Conservation (phyloP, 92 coral and sea anemone genomes). For the Metridium senile region DNA sequence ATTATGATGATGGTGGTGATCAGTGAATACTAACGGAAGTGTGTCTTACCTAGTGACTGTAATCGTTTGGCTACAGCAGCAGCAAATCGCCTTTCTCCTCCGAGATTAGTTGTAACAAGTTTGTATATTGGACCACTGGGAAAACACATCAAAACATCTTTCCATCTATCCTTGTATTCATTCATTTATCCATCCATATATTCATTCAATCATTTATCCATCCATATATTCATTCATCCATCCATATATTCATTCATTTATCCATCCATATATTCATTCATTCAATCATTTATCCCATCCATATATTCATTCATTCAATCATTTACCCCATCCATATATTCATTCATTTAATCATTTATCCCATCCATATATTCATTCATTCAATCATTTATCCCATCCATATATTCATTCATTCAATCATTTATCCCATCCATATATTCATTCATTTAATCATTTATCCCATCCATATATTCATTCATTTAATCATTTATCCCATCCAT, state of each 20-base stretch:
- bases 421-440: not conserved
- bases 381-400: no score
- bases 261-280: not conserved
- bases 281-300: no score
- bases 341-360: not conserved
- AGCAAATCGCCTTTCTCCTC: conserved; percentile 98
- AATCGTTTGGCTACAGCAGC: conserved; percentile 98
- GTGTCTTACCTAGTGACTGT: conserved; percentile 82
- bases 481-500: no score
- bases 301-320: no score
- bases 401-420: not conserved
- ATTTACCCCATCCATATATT: not conserved
- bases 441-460: not conserved
- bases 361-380: not conserved
- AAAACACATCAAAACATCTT: not conserved
- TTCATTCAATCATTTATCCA: not conserved
- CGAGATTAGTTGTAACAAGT: conserved; percentile 93
- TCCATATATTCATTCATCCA: not conserved
- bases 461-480: not conserved
- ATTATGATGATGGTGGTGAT: not conserved
- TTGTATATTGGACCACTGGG: conserved; percentile 93
- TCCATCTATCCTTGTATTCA: not conserved
- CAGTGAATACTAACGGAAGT: not conserved
- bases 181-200: not conserved
- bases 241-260: not conserved